Evolutionary conservation across 2,113 vertebrate species (phyloP).

Genomic region (Varanus salvator): DNA sequence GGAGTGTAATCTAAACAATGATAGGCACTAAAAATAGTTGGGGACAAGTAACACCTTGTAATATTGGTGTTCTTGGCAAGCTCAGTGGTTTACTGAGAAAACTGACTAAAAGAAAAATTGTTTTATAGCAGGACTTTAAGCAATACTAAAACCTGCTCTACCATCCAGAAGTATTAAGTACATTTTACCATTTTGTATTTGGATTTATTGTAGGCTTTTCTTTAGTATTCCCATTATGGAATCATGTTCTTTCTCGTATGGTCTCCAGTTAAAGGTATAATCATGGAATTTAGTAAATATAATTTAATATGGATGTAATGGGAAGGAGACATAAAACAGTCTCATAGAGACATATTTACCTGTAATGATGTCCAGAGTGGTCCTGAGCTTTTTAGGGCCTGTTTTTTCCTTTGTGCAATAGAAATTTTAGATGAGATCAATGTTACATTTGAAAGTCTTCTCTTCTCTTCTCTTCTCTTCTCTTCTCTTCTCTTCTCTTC

Average conservation of each 20-base stretch:
- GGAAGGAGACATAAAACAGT: background rate
- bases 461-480: background rate
- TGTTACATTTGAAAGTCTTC: background rate
- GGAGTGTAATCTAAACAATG: background rate
- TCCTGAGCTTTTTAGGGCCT: background rate
- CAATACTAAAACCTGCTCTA: background rate
- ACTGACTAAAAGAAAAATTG: background rate
- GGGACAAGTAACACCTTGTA: background rate
- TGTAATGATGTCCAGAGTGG: background rate
- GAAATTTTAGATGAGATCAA: background rate
- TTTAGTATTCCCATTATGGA: slow-evolving; percentile 8
- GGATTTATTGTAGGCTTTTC: slow-evolving; percentile 2
- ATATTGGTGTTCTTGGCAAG: background rate
- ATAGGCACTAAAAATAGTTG: background rate
- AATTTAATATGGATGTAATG: background rate
- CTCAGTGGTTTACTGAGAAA: background rate
- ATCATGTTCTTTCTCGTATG: background rate
- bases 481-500: background rate
- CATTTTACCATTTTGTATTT: background rate
- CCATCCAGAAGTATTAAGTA: background rate
- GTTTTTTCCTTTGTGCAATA: background rate
- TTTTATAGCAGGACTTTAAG: background rate
- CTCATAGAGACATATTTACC: background rate
- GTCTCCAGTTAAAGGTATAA: background rate
- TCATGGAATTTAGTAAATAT: slow-evolving; percentile 1